phyloP scores from a whole-genome alignment of 2,797 vertebrate species.

The Myoxocephalus aenaeus region DNA sequence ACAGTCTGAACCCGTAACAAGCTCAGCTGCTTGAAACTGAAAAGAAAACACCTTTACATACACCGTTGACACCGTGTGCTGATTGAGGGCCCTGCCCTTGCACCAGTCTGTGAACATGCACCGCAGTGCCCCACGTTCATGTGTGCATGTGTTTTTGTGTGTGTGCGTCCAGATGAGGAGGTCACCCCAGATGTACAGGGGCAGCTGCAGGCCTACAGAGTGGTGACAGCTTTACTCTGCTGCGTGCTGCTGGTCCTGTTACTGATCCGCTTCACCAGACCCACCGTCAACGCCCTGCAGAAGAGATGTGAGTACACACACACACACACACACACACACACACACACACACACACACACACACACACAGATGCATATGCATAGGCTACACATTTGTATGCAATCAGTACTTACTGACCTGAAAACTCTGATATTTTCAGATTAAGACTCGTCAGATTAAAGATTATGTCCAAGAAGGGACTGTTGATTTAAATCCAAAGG shows the following conservation, averaged over 20 bases:
- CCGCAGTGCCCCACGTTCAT: background rate
- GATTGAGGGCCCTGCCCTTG: too few species aligned
- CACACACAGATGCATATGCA: constrained; percentile 4
- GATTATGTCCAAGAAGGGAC: constrained; percentile 32
- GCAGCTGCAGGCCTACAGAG: constrained; percentile 71
- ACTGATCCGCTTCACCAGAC: constrained; percentile 69
- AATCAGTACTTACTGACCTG: constrained; percentile 21
- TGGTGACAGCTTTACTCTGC: constrained; percentile 68
- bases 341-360: constrained; percentile 7
- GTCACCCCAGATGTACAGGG: background rate
- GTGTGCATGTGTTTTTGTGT: constrained; percentile 5
- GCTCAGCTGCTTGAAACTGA: too few species aligned
- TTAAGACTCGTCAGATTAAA: constrained; percentile 45
- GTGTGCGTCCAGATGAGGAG: constrained; percentile 11
- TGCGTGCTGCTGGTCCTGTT: constrained; percentile 67
- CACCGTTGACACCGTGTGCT: too few species aligned
- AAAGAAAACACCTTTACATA: too few species aligned
- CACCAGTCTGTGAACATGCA: too few species aligned
- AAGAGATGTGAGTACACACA: constrained; percentile 76
- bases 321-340: constrained; percentile 18
- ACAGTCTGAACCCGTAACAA: too few species aligned
- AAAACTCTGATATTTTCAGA: constrained; percentile 41
- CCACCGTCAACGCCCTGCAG: constrained; percentile 67
- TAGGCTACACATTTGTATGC: background rate
- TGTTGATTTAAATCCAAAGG: constrained; percentile 18